Base-by-base conservation (phyloP, 2,797 vertebrate species). In the Sus cebifrons region DNA sequence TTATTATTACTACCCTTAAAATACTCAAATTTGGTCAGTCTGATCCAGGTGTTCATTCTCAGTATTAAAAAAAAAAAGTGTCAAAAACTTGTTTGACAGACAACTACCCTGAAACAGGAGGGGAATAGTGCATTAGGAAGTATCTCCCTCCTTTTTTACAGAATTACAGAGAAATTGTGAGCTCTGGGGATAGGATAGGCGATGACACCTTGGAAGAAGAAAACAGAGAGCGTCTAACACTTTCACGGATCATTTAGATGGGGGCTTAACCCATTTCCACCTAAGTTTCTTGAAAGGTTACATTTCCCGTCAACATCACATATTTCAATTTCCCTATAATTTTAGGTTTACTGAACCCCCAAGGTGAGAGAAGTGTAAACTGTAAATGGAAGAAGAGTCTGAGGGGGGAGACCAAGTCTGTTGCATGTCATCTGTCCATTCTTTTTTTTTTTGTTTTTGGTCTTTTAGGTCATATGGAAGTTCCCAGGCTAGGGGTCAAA, bases 171-270 rank as follows among this genome's bases (percentile, higher is more conserved):
- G n/a, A 73, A 49, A 64, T 2, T 40, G 62, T 92, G 16, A 52
- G 5, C n/a, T 75, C 2, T 29, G 49, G 17, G 70, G 25, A 58
- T n/a, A 62, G 0, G 52, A 0, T 0, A n/a, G 58, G 58, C 2
- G 16, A 4, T 65, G 64, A 49, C 32, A 25, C 8, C 18, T 49
- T 27, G 23, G 44, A 58, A 65, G 64, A 73, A 78, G 36, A 77
- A 81, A 65, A 49, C 11, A 74, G 65, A 81, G 13, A 95, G 2
- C 0, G 6, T 25, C 21, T 54, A 83, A 68, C 6, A 83, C 1
- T 29, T n/a, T 79, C 36, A 54, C 6, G 52, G 29, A 49, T 54
- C 5, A 60, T 49, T 77, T 29, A 86, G 40, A 40, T 4, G 10
- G 32, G 7, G 36, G 27, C 18, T 70, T 60, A 36, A 44, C 65